Evolutionary conservation across 2,113 vertebrate species (phyloP), one percentile per base, ranked within the genome.

Genomic region (Malurus alboscapulatus): DNA sequence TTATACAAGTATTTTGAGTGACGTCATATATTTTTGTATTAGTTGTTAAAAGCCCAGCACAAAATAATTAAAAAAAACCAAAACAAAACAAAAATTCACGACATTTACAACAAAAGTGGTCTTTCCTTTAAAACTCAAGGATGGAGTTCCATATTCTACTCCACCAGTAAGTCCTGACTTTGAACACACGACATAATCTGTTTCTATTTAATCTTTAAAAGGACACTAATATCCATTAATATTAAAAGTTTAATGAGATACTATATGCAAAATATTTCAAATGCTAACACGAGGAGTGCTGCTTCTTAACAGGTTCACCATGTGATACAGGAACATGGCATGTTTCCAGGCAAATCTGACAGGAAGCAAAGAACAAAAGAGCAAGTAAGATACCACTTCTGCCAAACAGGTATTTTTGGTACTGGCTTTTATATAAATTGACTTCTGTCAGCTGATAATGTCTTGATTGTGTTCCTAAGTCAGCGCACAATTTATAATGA

Each of bases 1-100:
- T 86, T 87, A 58, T 87, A 67, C n/a, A 88, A 59, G 66, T 47
- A 69, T n/a, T 91, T 47, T 90, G 62, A 78, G 87, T 90, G 72
- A 77, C 3, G 4, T 25, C 0, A 7, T 87, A 3, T 65, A 62
- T 61, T 72, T 88, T 66, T 21, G 3, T 45, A 42, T 42, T 51
- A 88, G 29, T 47, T 78, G 68, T 47, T 86, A 87, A 78, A 95
- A 90, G 87, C 67, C 65, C 58, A 88, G 42, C 44, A 81, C 16
- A 77, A 72, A 91, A 85, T 18, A 14, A 92, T 67, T 6, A 38
- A 66, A 88, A 77, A n/a, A 50, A 47, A 34, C 34, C 36, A 36
- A 22, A 19, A 87, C 17, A 59, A 66, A 76, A 61, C 36, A 32
- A 59, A 57, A 18, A 38, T 88, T n/a, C 29, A 45, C 17, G 59